phyloP scores from a whole-genome alignment of 1,140 invertebrate genomes.

The Helicoverpa zea region DNA sequence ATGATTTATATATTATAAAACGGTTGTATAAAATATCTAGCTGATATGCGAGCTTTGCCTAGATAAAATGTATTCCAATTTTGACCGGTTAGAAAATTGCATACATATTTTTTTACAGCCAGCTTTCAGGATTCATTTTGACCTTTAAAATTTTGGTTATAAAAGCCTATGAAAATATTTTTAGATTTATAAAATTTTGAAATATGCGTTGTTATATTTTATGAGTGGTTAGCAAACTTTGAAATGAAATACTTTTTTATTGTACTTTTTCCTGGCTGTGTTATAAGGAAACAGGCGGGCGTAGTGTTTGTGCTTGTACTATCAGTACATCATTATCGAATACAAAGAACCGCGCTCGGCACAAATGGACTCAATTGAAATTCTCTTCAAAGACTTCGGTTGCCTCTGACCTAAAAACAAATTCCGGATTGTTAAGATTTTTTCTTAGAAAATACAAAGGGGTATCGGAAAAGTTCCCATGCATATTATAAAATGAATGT shows the following conservation, averaged over 20 bases:
- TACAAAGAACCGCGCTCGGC: conserved; percentile 30
- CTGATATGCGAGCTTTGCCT: conserved; percentile 23
- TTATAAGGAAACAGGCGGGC: background rate
- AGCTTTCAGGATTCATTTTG: background rate
- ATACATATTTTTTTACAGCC: conserved; percentile 27
- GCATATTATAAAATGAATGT: conserved; percentile 46
- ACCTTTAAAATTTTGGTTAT: background rate
- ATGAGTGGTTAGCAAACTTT: background rate
- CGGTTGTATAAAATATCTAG: conserved; percentile 39
- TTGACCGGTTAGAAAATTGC: conserved; percentile 30
- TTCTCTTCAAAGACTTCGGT: conserved; percentile 36
- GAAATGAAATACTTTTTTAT: conserved; percentile 4
- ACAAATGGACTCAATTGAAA: conserved; percentile 50
- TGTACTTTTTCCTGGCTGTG: background rate
- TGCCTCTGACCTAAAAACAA: conserved; percentile 48
- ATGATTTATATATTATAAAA: conserved; percentile 51
- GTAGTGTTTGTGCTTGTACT: conserved; percentile 10
- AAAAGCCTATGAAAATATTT: conserved; percentile 26
- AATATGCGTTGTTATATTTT: background rate
- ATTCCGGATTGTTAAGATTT: conserved; percentile 39
- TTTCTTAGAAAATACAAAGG: conserved; percentile 25
- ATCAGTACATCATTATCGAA: conserved; percentile 18
- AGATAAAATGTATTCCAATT: conserved; percentile 40
- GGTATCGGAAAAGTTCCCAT: conserved; percentile 39
- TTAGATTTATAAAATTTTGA: background rate